Percentiles rank a stretch among this genome's conserved stretches.
These are phyloP conservation scores for Dryobates pubescens DNA, from an alignment of 2,797 vertebrate species.

Conservation along the genomic window DNA sequence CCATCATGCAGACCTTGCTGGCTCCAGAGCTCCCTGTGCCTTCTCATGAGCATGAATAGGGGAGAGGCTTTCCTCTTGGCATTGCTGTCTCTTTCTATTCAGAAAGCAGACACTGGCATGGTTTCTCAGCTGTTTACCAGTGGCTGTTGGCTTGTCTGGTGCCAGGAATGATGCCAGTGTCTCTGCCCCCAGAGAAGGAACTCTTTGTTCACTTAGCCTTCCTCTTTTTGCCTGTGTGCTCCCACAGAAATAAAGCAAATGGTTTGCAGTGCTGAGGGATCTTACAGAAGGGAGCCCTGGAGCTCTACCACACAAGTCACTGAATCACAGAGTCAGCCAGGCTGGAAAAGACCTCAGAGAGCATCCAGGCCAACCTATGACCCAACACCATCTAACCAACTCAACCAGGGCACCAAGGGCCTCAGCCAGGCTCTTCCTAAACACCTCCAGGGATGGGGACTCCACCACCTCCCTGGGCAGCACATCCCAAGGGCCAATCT, in stretches of 20 bases:
- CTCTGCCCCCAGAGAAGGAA: background rate
- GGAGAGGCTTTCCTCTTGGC: background rate
- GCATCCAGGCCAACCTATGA: too few relatives aligned
- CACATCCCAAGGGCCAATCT: too few relatives aligned
- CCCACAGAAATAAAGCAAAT: background rate
- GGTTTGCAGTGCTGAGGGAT: background rate
- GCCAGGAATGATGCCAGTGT: background rate
- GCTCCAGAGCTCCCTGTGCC: background rate
- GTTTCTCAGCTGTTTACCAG: background rate
- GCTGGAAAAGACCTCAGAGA: too few relatives aligned
- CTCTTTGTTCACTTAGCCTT: background rate
- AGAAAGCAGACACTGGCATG: background rate
- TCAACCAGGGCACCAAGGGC: too few relatives aligned
- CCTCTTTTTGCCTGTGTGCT: background rate
- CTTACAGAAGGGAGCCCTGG: background rate
- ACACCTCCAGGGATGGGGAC: too few relatives aligned
- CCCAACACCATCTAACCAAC: too few relatives aligned
- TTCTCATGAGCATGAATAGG: background rate
- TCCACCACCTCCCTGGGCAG: too few relatives aligned
- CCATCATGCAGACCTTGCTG: background rate
- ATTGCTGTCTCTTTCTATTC: background rate
- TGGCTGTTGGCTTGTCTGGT: background rate
- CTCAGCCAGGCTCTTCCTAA: too few relatives aligned
- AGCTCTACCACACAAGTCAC: background rate
- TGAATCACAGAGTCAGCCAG: too few relatives aligned